These are phyloP conservation scores for Zapus hudsonius DNA, from an alignment of 2,113 vertebrate genomes.

Conservation along the genomic window DNA sequence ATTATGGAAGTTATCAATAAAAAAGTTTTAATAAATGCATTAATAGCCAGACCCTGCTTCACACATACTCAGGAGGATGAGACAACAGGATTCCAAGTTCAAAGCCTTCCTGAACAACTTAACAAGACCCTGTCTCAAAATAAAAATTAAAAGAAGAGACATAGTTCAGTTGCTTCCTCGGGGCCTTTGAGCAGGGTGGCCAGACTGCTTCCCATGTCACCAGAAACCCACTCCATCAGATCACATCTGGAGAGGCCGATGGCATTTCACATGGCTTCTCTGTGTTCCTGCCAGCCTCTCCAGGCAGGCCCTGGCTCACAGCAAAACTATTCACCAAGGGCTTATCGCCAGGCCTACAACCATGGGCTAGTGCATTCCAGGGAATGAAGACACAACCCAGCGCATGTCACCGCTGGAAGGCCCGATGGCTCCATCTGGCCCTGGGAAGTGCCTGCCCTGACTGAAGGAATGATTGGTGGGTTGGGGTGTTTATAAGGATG, in stretches of 20 bases:
- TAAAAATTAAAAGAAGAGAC: background rate
- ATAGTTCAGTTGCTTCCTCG: background rate
- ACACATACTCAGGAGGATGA: no score
- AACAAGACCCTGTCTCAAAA: background rate
- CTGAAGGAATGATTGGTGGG: background rate
- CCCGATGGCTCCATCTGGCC: background rate
- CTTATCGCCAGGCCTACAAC: background rate
- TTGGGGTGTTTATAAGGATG: background rate
- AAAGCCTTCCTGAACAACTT: no score
- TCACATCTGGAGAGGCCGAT: no score
- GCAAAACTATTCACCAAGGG: background rate
- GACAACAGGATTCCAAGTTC: background rate
- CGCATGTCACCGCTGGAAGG: background rate
- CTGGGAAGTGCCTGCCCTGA: rapidly evolving
- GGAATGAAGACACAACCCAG: background rate
- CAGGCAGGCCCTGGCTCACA: background rate
- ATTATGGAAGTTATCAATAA: no score
- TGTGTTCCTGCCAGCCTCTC: rapidly evolving
- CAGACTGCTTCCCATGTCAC: background rate
- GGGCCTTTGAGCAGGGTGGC: background rate
- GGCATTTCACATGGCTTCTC: rapidly evolving
- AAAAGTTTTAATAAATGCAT: no score
- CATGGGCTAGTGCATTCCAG: rapidly evolving
- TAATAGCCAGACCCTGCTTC: no score
- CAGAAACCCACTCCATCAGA: background rate